Evolutionary conservation across 2,888 invertebrate species (phyloP), one percentile per base, ranked within the genome.

Genomic region (Dicycla oo): DNA sequence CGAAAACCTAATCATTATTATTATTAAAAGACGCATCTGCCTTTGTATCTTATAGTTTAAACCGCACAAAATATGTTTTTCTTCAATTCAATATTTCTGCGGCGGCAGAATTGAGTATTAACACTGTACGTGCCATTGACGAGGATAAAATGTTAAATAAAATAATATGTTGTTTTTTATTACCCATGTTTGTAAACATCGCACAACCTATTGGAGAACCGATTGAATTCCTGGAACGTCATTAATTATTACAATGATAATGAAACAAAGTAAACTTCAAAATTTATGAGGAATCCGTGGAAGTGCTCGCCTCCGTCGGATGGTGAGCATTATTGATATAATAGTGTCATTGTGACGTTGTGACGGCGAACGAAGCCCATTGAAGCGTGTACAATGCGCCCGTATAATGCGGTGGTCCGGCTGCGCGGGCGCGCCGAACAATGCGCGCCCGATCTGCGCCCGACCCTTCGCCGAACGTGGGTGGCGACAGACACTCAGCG

Each of bases 321-420:
- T 90, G 90, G 90, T 85, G 90, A 91, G 90, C 88, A 91, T 94
- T 93, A 95, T 94, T 94, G 94, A 93, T 93, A 94, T 93, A 94
- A 94, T 93, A 93, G 93, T 95, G 94, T 94, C 93, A 94, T 95
- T 95, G 95, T 95, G 90, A 92, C 86, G 90, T 93, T 92, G 93
- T 90, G 90, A 91, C 91, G 92, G 94, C 93, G 92, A 93, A 93
- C 92, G 94, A 94, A 93, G 90, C 88, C 93, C 93, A 95, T 95
- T 95, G 95, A 94, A 93, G 93, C 92, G 91, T 90, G 90, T 90
- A 95, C 95, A 96, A 95, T 95, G 93, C 91, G 93, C 95, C 95
- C 95, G 95, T 92, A 96, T 95, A 94, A 93, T 94, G 90, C 89
- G 80, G 87, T 87, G 89, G 93, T 91, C 92, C 92, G 91, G 90